Evolutionary conservation across 2,888 invertebrate genomes (phyloP), one percentile per base, ranked within the genome.

Genomic region (Gisinianus flammeolus): DNA sequence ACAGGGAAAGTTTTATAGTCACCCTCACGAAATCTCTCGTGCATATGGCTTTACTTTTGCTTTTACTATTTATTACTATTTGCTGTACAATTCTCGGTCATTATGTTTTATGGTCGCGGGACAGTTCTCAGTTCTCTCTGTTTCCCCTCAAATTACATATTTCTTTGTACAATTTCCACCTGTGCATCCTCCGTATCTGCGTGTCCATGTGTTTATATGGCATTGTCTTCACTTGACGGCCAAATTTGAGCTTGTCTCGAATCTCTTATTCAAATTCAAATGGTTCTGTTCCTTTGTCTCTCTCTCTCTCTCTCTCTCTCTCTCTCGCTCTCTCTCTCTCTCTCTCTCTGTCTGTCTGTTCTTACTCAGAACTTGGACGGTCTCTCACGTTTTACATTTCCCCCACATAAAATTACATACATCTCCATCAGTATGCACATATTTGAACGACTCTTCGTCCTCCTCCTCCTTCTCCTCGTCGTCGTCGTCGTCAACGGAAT

Each of bases 11-110:
- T n/a, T n/a, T n/a, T n/a, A 35, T 62, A 30, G 33, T 64, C 58
- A 22, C 64, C 73, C 73, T 73, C 73, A 73, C 73, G 62, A 73
- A 72, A 62, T 64, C 62, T 24, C 33, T 33, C 8, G 1, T 44
- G 6, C 3, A 44, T 44, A 6, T 19, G 6, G 5, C 12, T 35
- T 35, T 35, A 6, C 16, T 44, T 44, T 6, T 44, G 44, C 16
- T 44, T 44, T 44, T 44, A 19, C 2, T 44, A 44, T 44, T n/a
- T n/a, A 19, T 44, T 44, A 44, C 44, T n/a, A 44, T 44, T 2
- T 4, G 44, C 6, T 35, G 35, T 35, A 35, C 16, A 33, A 33
- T 62, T 31, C 64, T 73, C 62, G 35, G 62, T 73, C 73, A 73
- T 62, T 73, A 73, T 56, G 35, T 58, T 70, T 70, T 70, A 70